Percentiles rank a stretch among this genome's conserved stretches.
phyloP scores from a whole-genome alignment of 1,140 invertebrate genomes.

The Doryteuthis pealeii region DNA sequence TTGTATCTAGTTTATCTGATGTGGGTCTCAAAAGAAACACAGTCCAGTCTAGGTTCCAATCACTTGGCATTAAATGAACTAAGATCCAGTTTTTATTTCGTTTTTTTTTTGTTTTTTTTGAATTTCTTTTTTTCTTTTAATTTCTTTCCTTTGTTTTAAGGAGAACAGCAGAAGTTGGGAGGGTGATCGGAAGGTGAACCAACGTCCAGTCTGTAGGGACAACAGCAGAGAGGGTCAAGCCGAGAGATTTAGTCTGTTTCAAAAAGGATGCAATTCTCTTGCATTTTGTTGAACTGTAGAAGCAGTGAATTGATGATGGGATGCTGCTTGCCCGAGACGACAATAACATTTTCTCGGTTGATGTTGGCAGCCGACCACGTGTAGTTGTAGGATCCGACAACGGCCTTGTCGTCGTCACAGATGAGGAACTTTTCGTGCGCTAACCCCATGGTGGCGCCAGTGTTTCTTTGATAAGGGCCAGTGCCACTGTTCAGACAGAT shows the following conservation, averaged over 20 bases:
- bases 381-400: constrained; percentile 8
- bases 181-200: too few species aligned
- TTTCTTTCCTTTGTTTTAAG: too few species aligned
- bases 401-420: not conserved
- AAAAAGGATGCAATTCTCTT: not conserved
- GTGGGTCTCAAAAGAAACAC: too few species aligned
- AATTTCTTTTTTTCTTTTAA: too few species aligned
- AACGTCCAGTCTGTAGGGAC: too few species aligned
- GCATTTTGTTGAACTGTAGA: not conserved
- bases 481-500: constrained; percentile 7
- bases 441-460: not conserved
- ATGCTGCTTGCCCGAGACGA: not conserved
- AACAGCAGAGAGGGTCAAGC: too few species aligned
- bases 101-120: too few species aligned
- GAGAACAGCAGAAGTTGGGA: too few species aligned
- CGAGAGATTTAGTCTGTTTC: not conserved
- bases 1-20: too few species aligned
- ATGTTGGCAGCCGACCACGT: constrained; percentile 10
- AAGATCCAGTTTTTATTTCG: too few species aligned
- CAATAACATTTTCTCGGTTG: not conserved
- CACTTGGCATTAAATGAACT: too few species aligned
- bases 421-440: constrained; percentile 7
- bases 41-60: too few species aligned
- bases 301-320: not conserved
- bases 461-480: not conserved